phyloP scores from a whole-genome alignment of 2,888 invertebrate species.

The Altica lythri region DNA sequence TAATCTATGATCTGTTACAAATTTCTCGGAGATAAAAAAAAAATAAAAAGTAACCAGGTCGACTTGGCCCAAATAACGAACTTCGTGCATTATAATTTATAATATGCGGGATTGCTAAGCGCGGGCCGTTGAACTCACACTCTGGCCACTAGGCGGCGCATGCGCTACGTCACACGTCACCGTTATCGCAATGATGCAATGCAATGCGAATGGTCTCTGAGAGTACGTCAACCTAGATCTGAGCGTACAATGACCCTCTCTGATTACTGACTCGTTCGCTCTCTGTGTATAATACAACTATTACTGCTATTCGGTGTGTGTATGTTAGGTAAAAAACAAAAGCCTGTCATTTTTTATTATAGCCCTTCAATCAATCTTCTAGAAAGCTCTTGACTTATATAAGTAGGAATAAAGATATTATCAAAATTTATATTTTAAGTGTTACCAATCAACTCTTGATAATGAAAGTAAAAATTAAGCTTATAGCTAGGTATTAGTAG shows the following conservation, averaged over 20 bases:
- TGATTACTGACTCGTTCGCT: slow-evolving; percentile 2
- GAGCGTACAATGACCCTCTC: slow-evolving; percentile 39
- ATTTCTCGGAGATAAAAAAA: slow-evolving; percentile 24
- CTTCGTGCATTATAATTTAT: slow-evolving; percentile 37
- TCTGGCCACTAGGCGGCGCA: slow-evolving; percentile 4
- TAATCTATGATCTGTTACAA: slow-evolving; percentile 13
- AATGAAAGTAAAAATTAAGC: too few relatives aligned
- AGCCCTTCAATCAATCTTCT: too few relatives aligned
- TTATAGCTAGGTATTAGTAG: too few relatives aligned
- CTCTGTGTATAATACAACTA: slow-evolving; percentile 3
- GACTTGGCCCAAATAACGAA: slow-evolving; percentile 44
- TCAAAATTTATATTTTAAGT: too few relatives aligned
- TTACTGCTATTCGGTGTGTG: neutral
- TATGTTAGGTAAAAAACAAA: slow-evolving; percentile 5
- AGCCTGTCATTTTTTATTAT: too few relatives aligned
- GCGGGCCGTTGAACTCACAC: slow-evolving; percentile 27
- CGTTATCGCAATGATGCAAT: slow-evolving; percentile 46
- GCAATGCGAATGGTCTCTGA: slow-evolving; percentile 37
- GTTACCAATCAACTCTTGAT: too few relatives aligned
- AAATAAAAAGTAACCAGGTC: slow-evolving; percentile 38
- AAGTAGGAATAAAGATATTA: too few relatives aligned
- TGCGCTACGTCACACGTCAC: slow-evolving; percentile 34
- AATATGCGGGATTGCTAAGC: slow-evolving; percentile 18
- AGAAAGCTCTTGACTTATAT: too few relatives aligned
- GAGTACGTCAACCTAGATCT: slow-evolving; percentile 45